Evolutionary conservation across 2,113 vertebrate species (phyloP), one percentile per base, ranked within the genome.

Genomic region (Seriola dumerili): DNA sequence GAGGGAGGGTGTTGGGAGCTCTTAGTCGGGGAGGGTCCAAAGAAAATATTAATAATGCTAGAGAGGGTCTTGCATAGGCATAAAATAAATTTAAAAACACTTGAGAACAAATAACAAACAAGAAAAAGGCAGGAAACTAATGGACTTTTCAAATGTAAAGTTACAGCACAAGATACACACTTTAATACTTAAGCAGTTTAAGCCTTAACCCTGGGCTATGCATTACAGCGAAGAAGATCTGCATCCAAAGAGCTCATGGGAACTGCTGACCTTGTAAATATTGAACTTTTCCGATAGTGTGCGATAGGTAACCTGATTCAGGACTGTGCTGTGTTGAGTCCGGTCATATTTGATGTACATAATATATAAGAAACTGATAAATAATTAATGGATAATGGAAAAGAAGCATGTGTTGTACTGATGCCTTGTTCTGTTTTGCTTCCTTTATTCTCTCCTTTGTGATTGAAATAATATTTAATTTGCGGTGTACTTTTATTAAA

Each of bases 231-330:
- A 87, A 62, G 62, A 84, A 61, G 72, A 85, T 84, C 76, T 44
- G 64, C 65, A 70, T 89, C 72, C 58, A 59, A 63, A 21, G 72
- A 77, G 64, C 85, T 86, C 68, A 40, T n/a, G 29, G 42, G 46
- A 89, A 46, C 80, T 36, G 19, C 11, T 88, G 91, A 93, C 92
- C 92, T 94, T 92, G 89, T 76, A 81, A 80, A 80, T 85, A 87
- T 80, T 67, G 77, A 90, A 72, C 72, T 46, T 77, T 58, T 72
- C 57, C 44, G 67, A 87, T 66, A 36, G 58, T 69, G 50, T 40
- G 46, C 9, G 16, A 48, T 69, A 69, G 17, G 67, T 73, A 85
- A 91, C 62, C 68, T 4, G 44, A 84, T 75, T 62, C 81, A 62
- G 46, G 67, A 40, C 25, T 48, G 77, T 78, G 83, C 70, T 58